These are phyloP conservation scores for Phaetusa simplex DNA, from an alignment of 2,113 vertebrate genomes.

Conservation along the genomic window DNA sequence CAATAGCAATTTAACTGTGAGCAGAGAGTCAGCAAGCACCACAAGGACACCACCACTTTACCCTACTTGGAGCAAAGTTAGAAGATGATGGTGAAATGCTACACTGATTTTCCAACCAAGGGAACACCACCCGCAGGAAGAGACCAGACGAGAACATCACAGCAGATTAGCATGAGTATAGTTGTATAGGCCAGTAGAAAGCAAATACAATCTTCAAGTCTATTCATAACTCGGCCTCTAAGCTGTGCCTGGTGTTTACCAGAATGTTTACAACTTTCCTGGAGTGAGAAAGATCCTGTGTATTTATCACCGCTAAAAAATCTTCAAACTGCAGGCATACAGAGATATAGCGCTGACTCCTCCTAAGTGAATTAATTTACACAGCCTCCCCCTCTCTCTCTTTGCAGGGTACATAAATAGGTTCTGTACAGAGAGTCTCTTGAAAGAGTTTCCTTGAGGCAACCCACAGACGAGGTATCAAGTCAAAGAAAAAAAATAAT, in stretches of 20 bases:
- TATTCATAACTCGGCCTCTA: not conserved
- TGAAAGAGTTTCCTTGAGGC: not conserved
- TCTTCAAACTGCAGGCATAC: not conserved
- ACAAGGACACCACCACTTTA: accelerated
- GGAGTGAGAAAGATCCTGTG: not conserved
- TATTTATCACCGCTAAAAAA: not conserved
- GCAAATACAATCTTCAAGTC: not conserved
- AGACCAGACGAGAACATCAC: not conserved
- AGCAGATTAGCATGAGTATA: not conserved
- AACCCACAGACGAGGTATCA: not conserved
- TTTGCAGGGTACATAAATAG: not conserved
- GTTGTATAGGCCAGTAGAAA: not conserved
- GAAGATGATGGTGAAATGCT: not conserved
- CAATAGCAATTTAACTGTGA: not conserved
- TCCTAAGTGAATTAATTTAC: not conserved
- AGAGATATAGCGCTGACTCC: not conserved
- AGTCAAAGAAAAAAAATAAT: not conserved
- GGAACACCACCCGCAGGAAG: not conserved
- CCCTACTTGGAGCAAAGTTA: not conserved
- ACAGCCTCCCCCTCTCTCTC: not conserved
- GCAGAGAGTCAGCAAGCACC: not conserved
- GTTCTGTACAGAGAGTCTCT: not conserved
- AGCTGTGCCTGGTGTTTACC: not conserved
- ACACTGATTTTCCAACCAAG: not conserved
- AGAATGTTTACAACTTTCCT: not conserved